phyloP scores from a whole-genome alignment of 2,888 invertebrate species.

The Philereme vetulata region DNA sequence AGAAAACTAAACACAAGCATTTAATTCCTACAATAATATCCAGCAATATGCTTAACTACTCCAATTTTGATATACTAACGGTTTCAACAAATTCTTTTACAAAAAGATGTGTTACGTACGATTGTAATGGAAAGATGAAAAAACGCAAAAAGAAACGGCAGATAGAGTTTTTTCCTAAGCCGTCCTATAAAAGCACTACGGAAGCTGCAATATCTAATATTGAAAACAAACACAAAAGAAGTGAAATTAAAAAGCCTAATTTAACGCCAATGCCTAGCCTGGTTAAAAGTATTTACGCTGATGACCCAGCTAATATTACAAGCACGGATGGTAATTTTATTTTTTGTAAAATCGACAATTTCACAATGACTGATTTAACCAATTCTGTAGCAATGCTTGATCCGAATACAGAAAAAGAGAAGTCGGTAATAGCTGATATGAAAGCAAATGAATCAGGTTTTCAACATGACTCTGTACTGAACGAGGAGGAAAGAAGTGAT shows the following conservation, averaged over 20 bases:
- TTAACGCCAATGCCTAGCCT: slow-evolving; percentile 50
- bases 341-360: slow-evolving; percentile 24
- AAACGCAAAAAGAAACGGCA: slow-evolving; percentile 38
- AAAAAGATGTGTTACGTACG: slow-evolving; percentile 49
- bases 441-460: slow-evolving; percentile 4
- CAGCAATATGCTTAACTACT: slow-evolving; percentile 43
- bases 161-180: slow-evolving; percentile 47
- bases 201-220: slow-evolving; percentile 32
- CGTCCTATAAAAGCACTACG: slow-evolving; percentile 43
- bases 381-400: background rate
- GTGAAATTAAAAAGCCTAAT: slow-evolving; percentile 19
- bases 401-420: background rate
- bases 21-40: slow-evolving; percentile 36
- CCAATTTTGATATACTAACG: slow-evolving; percentile 55
- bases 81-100: slow-evolving; percentile 59
- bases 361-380: slow-evolving; percentile 49
- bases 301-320: slow-evolving; percentile 41
- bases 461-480: slow-evolving; percentile 13
- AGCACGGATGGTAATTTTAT: slow-evolving; percentile 40
- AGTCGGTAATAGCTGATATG: background rate
- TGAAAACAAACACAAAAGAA: slow-evolving; percentile 25
- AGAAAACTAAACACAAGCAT: slow-evolving; percentile 45
- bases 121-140: slow-evolving; percentile 24
- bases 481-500: slow-evolving; percentile 35
- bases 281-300: slow-evolving; percentile 52